These are phyloP conservation scores for Chorisops tibialis DNA, from an alignment of 2,888 invertebrate species.

Conservation along the genomic window DNA sequence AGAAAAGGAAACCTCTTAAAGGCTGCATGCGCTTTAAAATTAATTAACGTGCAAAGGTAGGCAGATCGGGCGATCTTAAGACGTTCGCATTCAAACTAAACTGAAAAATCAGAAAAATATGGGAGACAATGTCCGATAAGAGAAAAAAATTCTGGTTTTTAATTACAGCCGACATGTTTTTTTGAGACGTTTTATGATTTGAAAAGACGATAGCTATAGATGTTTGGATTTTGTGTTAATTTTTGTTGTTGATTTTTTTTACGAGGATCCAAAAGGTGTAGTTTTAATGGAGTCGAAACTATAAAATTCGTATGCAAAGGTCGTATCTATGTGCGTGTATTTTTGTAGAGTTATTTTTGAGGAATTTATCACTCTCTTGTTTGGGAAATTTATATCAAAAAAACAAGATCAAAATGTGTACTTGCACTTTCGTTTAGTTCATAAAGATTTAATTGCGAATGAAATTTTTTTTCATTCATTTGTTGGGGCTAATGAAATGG, in stretches of 20 bases:
- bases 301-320: conserved; percentile 4
- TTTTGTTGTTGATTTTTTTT: background rate
- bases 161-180: conserved; percentile 7
- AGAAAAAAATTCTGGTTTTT: conserved; percentile 9
- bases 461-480: no score
- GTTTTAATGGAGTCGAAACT: conserved; percentile 7
- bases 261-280: background rate
- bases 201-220: no score
- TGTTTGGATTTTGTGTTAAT: background rate
- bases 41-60: conserved; percentile 13
- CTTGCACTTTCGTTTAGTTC: background rate
- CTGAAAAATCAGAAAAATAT: background rate
- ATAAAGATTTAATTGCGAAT: no score
- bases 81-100: background rate
- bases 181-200: background rate
- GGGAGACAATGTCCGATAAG: conserved; percentile 10
- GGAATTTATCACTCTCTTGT: background rate
- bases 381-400: no score
- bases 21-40: conserved; percentile 18
- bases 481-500: no score
- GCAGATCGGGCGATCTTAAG: background rate
- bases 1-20: conserved; percentile 21
- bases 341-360: background rate
- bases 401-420: background rate
- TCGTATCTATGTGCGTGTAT: background rate